Base-by-base conservation (phyloP, 2,113 vertebrate genomes). In the Microtus pennsylvanicus region DNA sequence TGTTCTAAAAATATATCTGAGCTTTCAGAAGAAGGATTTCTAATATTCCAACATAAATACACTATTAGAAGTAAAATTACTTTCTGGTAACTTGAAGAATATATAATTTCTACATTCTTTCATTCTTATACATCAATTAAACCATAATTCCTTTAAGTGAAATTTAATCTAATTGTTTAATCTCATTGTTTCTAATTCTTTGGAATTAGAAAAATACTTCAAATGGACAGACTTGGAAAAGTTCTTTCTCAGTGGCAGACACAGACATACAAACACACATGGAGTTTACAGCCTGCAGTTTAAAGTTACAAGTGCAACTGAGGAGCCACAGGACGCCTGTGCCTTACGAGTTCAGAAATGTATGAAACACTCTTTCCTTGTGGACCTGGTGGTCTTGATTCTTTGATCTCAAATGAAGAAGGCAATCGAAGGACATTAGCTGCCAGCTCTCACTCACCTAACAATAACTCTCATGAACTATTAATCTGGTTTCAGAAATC, bases 121-220 rank as follows among this genome's bases (percentile, higher is more conserved):
- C 75, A 30, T 87, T 65, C 87, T 19, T 86, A 33, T 42, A 74
- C 14, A n/a, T 7, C 24, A 89, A 3, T 90, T 42, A 77, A 3
- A 87, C 11, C 10, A 87, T 6, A 67, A 30, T 58, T 87, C 3
- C 13, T 22, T 90, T 65, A 75, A 89, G 10, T 80, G 76, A 58
- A 19, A 67, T 65, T 87, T 58, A 61, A 50, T 69, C 21, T 61
- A 75, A 67, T 81, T 69, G 85, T 47, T 61, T 58, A 58, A 58
- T 58, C 19, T 58, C 58, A 81, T 52, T 65, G 47, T 30, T 42
- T 14, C 12, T 58, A 58, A 58, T 58, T 58, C 58, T 21, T 6
- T 89, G 1, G 35, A 92, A 90, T 74, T 69, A 86, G 78, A 94
- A 90, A 76, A 89, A 24, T 80, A 88, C 50, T 45, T 95, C 33